Base-by-base conservation (phyloP, 2,888 invertebrate genomes). In the Noctua janthe region DNA sequence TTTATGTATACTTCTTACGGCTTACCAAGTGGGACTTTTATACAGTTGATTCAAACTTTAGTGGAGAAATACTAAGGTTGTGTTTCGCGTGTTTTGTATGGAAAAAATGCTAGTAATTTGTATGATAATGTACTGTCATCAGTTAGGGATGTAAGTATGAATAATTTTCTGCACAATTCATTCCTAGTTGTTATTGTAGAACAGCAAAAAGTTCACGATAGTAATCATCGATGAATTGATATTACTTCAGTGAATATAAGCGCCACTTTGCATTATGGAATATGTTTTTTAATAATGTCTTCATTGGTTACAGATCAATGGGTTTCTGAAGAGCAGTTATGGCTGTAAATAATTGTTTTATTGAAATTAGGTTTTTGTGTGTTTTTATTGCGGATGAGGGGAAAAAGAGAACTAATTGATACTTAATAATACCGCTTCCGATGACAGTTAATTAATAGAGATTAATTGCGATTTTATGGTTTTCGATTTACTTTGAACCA, bases 81-180 rank as follows among this genome's bases (percentile, higher is more conserved):
- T 11, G 70, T 78, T 81, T 87, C 0, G 64, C 29, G 13, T 82
- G 89, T 69, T 76, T 75, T 62, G 8, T 10, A 4, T 67, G 20
- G 20, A n/a, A n/a, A 74, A 76, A 39, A 62, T 29, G 1, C 10
- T 39, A 56, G 80, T 89, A 76, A 89, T 91, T 89, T 90, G 85
- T 90, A 91, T 91, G 90, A 51, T 82, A 92, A 92, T 91, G 62
- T 64, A 67, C 73, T 89, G 86, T 90, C 91, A 90, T 91, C 88
- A 88, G 81, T 83, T 86, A 82, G 71, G 78, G 80, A 84, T 84
- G 88, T 88, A 83, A 91, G 87, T 89, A 91, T 91, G 91, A 91
- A 91, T 90, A 88, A 81, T 88, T 89, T 88, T 86, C 88, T 84
- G 87, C 87, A 80, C 84, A 87, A 91, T 91, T 92, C 86, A 88